A percentile compares a stretch with the other conserved stretches of the same genome.
These are phyloP conservation scores for Eulemur coronatus DNA, from an alignment of 2,797 vertebrate genomes.

Conservation along the genomic window DNA sequence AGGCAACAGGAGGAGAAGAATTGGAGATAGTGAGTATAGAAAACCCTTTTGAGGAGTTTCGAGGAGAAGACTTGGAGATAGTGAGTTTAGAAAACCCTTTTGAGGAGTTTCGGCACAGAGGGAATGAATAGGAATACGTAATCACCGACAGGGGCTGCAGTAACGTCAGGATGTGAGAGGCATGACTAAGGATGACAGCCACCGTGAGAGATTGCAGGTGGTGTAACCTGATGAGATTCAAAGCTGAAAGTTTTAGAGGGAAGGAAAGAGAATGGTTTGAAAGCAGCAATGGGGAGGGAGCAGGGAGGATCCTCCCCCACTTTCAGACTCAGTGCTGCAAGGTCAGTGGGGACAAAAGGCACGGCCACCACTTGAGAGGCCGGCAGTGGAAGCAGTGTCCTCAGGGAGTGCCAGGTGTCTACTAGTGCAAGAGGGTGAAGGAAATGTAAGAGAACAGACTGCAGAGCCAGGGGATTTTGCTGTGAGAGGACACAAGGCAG, in stretches of 20 bases:
- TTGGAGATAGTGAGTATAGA: not conserved
- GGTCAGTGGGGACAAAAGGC: not conserved
- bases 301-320: not conserved
- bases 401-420: not conserved
- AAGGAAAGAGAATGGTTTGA: not conserved
- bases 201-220: not conserved
- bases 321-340: not conserved
- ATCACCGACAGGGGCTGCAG: not conserved
- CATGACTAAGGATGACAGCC: not conserved
- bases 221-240: not conserved
- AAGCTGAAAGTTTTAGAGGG: not conserved
- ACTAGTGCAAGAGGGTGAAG: not conserved
- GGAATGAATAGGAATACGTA: not conserved
- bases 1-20: not conserved
- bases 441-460: not conserved
- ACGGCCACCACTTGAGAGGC: not conserved
- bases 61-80: not conserved
- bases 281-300: not conserved
- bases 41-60: not conserved
- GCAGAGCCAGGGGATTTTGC: not conserved
- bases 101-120: not conserved
- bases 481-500: not conserved
- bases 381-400: not conserved
- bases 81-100: not conserved
- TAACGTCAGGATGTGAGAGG: not conserved